phyloP scores from a whole-genome alignment of 2,888 invertebrate genomes.

The Cryptus viduatorius region DNA sequence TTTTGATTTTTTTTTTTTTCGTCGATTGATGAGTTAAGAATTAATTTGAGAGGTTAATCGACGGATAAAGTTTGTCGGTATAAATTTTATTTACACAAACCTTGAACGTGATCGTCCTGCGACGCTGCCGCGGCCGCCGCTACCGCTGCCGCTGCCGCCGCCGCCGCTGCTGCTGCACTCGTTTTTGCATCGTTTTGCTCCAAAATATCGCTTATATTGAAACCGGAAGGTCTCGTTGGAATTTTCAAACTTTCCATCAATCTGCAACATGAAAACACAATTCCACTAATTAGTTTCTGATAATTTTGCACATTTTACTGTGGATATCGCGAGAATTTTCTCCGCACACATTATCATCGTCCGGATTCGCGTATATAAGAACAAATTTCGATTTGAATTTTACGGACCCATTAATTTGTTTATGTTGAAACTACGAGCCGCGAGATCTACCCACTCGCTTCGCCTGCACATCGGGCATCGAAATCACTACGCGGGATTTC shows the following conservation, averaged over 20 bases:
- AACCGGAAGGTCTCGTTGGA: constrained; percentile 92
- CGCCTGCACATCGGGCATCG: constrained; percentile 51
- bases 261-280: constrained; percentile 86
- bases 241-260: constrained; percentile 93
- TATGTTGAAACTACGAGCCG: background rate
- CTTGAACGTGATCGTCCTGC: constrained; percentile 81
- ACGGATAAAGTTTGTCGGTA: no score
- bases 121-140: constrained; percentile 70
- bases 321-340: background rate
- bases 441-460: background rate
- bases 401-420: background rate
- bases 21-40: background rate
- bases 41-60: background rate
- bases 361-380: background rate
- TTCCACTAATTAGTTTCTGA: background rate
- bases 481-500: constrained; percentile 51
- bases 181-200: constrained; percentile 91
- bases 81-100: constrained; percentile 68
- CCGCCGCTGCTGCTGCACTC: constrained; percentile 63
- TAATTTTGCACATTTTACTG: no score
- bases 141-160: constrained; percentile 63
- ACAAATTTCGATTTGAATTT: background rate
- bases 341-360: background rate
- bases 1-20: background rate
- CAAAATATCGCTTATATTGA: constrained; percentile 97